Percentiles rank a stretch among this genome's conserved stretches.
phyloP scores from a whole-genome alignment of 2,888 invertebrate species.

The Orthonychiurus folsomi region DNA sequence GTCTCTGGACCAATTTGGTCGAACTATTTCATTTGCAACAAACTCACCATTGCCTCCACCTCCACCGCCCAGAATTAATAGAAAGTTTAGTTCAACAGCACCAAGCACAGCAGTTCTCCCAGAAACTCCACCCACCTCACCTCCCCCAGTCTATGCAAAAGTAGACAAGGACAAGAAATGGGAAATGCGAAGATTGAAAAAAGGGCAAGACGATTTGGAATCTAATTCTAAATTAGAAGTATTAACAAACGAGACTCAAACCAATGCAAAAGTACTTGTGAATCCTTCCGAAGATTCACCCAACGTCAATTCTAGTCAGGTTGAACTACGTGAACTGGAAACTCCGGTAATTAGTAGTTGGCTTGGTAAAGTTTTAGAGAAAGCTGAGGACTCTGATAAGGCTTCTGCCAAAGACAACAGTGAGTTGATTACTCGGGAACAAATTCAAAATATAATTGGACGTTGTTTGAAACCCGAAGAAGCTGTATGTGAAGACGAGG shows the following conservation, averaged over 20 bases:
- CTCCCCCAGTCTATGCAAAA: constrained; percentile 32
- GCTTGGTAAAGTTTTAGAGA: constrained; percentile 12
- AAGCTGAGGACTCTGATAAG: constrained; percentile 6
- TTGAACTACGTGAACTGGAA: neutral
- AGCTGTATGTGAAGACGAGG: neutral
- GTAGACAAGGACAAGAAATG: constrained; percentile 38
- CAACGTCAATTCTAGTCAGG: neutral
- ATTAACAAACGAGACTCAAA: constrained; percentile 8
- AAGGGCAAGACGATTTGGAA: constrained; percentile 2
- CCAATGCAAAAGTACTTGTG: neutral
- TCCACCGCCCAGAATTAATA: constrained; percentile 29
- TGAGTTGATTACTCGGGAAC: neutral
- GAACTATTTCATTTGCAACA: constrained; percentile 5
- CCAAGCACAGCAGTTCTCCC: constrained; percentile 22
- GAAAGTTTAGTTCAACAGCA: constrained; percentile 14
- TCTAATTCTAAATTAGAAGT: neutral
- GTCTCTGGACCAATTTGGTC: neutral
- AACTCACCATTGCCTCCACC: constrained; percentile 27
- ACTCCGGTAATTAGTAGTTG: constrained; percentile 4
- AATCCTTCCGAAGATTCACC: neutral
- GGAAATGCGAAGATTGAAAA: constrained; percentile 30
- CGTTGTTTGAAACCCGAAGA: neutral
- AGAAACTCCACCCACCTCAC: constrained; percentile 13
- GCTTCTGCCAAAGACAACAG: neutral
- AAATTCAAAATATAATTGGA: neutral